Conservation (phyloP, 2,888 invertebrate species). For the Hanleya hanleyi region DNA sequence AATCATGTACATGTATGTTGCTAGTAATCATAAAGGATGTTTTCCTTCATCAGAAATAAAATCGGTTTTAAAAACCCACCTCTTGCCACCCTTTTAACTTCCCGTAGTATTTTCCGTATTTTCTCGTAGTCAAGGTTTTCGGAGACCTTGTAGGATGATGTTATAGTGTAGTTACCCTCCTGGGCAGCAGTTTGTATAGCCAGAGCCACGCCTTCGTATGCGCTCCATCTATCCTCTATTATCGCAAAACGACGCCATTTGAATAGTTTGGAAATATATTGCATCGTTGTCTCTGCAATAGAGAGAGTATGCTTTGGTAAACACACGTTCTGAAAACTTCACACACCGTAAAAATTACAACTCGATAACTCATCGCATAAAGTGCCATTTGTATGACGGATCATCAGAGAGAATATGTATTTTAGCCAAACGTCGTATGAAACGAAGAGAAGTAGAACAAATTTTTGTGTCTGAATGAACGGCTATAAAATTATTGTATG, state of each 20-base stretch:
- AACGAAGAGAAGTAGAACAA: too few relatives aligned
- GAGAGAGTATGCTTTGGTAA: not conserved
- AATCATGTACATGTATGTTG: too few relatives aligned
- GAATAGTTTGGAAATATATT: slow-evolving; percentile 50
- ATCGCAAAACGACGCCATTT: slow-evolving; percentile 56
- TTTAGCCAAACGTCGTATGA: too few relatives aligned
- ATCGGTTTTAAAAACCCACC: not conserved
- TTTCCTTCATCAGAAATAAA: too few relatives aligned
- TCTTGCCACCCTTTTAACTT: slow-evolving; percentile 2
- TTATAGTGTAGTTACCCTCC: slow-evolving; percentile 47
- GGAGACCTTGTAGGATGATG: slow-evolving; percentile 52
- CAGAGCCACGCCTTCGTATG: slow-evolving; percentile 53
- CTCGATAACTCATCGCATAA: too few relatives aligned
- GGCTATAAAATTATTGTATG: too few relatives aligned
- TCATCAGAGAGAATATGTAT: too few relatives aligned
- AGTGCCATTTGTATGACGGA: too few relatives aligned
- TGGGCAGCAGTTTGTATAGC: slow-evolving; percentile 46
- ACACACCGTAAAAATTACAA: too few relatives aligned
- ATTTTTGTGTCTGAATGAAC: too few relatives aligned
- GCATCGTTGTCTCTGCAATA: slow-evolving; percentile 48
- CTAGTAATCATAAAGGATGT: too few relatives aligned
- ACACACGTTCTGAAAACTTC: too few relatives aligned
- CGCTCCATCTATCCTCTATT: slow-evolving; percentile 51
- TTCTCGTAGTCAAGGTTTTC: not conserved
- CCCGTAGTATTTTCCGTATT: not conserved